These are phyloP conservation scores for Eulemur rubriventer DNA, from an alignment of 2,797 vertebrate species.

Conservation along the genomic window DNA sequence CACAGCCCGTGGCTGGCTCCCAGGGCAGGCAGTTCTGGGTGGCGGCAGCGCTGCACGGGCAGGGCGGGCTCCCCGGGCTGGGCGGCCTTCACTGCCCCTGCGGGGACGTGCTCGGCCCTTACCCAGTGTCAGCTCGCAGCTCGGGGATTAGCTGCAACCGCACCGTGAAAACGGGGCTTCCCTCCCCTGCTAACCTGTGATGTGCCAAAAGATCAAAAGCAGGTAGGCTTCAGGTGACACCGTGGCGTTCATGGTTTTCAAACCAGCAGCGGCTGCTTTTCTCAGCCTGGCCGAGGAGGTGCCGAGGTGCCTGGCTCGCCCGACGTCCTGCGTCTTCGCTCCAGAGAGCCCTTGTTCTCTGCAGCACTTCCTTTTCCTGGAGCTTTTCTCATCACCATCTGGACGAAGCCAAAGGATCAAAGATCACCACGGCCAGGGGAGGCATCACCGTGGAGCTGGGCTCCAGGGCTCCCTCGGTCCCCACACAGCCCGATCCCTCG, in stretches of 20 bases:
- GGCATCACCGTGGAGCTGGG: not conserved
- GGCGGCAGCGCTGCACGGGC: not conserved
- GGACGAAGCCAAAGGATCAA: not conserved
- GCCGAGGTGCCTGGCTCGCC: not conserved
- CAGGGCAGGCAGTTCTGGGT: not conserved
- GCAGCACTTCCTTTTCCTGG: not conserved
- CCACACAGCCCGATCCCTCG: not conserved
- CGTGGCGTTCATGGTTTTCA: too few species aligned
- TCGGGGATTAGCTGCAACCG: accelerated
- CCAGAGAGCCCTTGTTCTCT: not conserved
- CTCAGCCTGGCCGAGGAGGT: not conserved
- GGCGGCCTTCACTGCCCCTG: not conserved
- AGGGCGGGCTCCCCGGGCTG: not conserved
- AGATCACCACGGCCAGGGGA: not conserved
- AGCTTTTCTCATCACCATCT: not conserved
- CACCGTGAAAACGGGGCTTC: not conserved
- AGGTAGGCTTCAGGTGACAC: accelerated
- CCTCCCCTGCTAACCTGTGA: not conserved
- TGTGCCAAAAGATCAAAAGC: too few species aligned
- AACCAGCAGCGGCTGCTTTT: not conserved
- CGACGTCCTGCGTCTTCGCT: not conserved
- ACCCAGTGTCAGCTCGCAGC: accelerated
- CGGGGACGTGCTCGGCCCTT: too few species aligned
- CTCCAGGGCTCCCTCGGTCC: not conserved
- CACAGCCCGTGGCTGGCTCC: not conserved